Base-by-base conservation (phyloP, 2,113 vertebrate species). In the Arvicanthis niloticus region DNA sequence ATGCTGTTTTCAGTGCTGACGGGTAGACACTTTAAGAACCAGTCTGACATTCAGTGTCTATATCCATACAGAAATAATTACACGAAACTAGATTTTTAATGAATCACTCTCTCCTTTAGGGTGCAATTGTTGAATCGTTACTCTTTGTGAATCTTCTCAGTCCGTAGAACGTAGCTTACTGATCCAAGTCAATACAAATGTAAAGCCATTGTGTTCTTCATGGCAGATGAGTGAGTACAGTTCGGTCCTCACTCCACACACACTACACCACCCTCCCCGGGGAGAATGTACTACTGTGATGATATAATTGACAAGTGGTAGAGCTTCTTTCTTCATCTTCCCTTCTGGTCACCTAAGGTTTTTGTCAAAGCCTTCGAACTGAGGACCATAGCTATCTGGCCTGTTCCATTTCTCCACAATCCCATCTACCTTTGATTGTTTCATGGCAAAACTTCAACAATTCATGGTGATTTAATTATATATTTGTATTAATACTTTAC, bases 391-490 rank as follows among this genome's bases (percentile, higher is more conserved):
- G 97, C 68, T 95, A 96, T 97, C 96, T 98, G 96, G 98, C 13
- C 98, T 98, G 98, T 60, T 58, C 84, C 96, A 89, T 95, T 93
- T 94, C 95, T 98, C 95, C 65, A 98, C 98, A 98, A 97, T 93
- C 80, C 95, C 95, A 94, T 98, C 96, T 97, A 96, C 82, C 84
- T 98, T 98, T 98, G 87, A 97, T 98, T 97, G 17, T 31, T 45
- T 96, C 97, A 95, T 98, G 97, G 92, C 95, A 98, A 97, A 96
- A 11, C 86, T 98, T 98, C 98, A 96, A 98, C 97, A 88, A 96
- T 80, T 78, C 72, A 92, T 97, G 81, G 97, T 98, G 98, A 98
- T 97, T 97, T 98, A 95, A 96, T 97, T 98, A 88, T 97, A 94
- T 98, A 96, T 97, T 95, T 96, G 2, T 65, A 85, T 42, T 95